phyloP scores from a whole-genome alignment of 2,888 invertebrate species.

The Phyllotreta striolata region DNA sequence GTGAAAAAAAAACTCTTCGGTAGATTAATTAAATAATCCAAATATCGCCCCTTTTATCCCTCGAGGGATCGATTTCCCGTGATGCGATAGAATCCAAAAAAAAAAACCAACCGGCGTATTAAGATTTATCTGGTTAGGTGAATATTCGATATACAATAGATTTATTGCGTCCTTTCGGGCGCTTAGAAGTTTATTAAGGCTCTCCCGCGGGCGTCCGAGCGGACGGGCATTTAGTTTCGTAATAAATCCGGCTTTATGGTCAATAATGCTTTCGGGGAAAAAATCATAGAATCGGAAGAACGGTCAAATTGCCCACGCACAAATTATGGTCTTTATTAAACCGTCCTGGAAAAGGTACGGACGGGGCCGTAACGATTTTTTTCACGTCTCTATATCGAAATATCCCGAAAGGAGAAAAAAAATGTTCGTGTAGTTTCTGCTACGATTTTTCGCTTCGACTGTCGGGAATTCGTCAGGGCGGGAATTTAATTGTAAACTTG shows the following conservation, averaged over 20 bases:
- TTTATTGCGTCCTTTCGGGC: conserved; percentile 11
- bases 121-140: too few species aligned
- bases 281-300: conserved; percentile 19
- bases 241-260: conserved; percentile 21
- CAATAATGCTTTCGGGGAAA: conserved; percentile 17
- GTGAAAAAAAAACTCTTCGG: too few species aligned
- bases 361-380: conserved; percentile 10
- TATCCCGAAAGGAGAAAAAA: too few species aligned
- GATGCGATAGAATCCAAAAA: too few species aligned
- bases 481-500: conserved; percentile 26
- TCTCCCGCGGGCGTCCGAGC: conserved; percentile 10
- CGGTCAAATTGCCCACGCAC: conserved; percentile 15
- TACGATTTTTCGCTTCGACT: conserved; percentile 1
- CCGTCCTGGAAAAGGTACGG: conserved; percentile 9
- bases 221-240: conserved; percentile 17
- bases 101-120: too few species aligned
- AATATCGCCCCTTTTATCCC: too few species aligned
- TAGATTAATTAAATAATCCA: too few species aligned
- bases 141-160: not conserved
- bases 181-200: conserved; percentile 9
- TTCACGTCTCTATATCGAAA: conserved; percentile 9
- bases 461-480: conserved; percentile 10
- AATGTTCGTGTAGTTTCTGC: too few species aligned
- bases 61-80: too few species aligned
- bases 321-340: conserved; percentile 22